Evolutionary conservation across 1,140 invertebrate genomes (phyloP).

Genomic region (Penaeus japonicus): DNA sequence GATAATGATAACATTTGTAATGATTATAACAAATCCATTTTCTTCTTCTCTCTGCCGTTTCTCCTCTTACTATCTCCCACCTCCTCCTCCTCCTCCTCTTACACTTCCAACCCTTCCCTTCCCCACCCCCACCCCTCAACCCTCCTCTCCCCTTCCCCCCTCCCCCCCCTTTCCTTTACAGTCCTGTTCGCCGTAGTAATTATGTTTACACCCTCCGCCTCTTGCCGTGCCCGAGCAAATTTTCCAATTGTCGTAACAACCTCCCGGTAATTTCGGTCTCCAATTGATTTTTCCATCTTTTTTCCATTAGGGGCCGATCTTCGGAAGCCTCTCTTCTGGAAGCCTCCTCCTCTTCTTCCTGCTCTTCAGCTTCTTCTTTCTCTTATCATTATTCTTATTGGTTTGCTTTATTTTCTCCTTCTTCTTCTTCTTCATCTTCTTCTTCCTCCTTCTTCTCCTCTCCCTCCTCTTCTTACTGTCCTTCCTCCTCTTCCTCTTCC

Average conservation of each 20-base stretch:
- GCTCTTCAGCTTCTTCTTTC: rapidly evolving
- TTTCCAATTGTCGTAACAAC: conserved; percentile 35
- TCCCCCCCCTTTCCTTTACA: background rate
- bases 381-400: too few species aligned
- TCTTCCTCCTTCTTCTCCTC: too few species aligned
- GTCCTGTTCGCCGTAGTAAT: conserved; percentile 10
- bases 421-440: too few species aligned
- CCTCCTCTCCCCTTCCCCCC: background rate
- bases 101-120: background rate
- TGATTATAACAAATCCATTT: too few species aligned
- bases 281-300: conserved; percentile 55
- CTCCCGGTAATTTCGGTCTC: conserved; percentile 31
- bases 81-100: background rate
- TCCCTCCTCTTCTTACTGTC: too few species aligned
- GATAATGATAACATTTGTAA: too few species aligned
- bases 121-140: background rate
- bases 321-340: background rate
- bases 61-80: too few species aligned
- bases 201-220: conserved; percentile 34
- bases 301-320: conserved; percentile 45
- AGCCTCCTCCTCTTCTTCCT: too few species aligned
- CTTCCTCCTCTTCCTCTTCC: too few species aligned
- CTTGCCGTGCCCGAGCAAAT: conserved; percentile 34
- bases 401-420: too few species aligned
- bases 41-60: too few species aligned